phyloP scores from a whole-genome alignment of 2,797 vertebrate species.

The Limnodromus scolopaceus region DNA sequence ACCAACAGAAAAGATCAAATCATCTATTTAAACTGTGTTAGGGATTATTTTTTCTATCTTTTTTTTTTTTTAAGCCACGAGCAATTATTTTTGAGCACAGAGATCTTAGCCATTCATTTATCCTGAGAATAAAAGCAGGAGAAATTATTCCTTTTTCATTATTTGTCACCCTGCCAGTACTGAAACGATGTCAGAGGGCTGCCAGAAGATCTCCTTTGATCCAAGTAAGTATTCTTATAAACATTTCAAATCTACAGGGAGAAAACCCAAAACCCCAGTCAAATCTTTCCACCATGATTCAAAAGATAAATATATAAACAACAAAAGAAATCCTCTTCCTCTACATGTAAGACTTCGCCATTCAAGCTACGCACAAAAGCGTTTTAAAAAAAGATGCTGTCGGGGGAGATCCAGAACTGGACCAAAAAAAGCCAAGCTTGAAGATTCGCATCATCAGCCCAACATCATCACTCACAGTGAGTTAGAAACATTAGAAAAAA shows the following conservation, averaged over 20 bases:
- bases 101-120: conserved; percentile 27
- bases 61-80: background rate
- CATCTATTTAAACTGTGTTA: background rate
- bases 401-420: background rate
- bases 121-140: conserved; percentile 10
- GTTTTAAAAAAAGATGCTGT: background rate
- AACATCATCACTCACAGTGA: background rate
- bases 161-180: conserved; percentile 2
- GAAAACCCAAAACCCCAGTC: background rate
- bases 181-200: conserved; percentile 21
- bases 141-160: conserved; percentile 35
- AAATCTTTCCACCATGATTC: background rate
- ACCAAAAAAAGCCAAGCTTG: background rate
- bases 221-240: conserved; percentile 21
- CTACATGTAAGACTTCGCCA: background rate
- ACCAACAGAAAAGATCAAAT: conserved; percentile 9
- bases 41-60: background rate
- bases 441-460: background rate
- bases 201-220: conserved; percentile 39
- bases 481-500: background rate
- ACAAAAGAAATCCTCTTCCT: background rate
- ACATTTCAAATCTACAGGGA: conserved; percentile 11
- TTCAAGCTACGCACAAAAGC: background rate
- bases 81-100: conserved; percentile 29
- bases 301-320: background rate